Conservation (phyloP, 1,140 invertebrate genomes). For the Vanessa atalanta region DNA sequence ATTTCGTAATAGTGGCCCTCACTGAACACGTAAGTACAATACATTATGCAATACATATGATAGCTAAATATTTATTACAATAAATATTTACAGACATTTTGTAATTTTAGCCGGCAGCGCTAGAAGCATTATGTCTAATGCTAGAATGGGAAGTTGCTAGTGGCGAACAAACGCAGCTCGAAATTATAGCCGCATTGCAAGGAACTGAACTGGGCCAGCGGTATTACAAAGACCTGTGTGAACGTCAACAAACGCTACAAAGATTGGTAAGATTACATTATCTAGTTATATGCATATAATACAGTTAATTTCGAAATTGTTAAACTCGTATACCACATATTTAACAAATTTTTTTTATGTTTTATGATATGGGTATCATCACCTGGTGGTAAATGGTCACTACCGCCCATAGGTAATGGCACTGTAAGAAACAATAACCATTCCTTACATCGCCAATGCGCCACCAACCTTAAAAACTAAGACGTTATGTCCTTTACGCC, state of each 20-base stretch:
- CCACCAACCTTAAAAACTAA: too few species aligned
- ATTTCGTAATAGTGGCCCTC: slow-evolving; percentile 88
- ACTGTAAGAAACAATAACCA: too few species aligned
- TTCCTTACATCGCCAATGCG: too few species aligned
- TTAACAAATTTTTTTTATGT: too few species aligned
- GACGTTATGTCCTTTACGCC: too few species aligned
- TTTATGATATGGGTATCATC: too few species aligned
- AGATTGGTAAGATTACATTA: slow-evolving; percentile 83
- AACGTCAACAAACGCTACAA: slow-evolving; percentile 88
- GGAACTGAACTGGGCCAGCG: slow-evolving; percentile 86
- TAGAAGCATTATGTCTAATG: slow-evolving; percentile 90
- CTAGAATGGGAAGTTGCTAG: slow-evolving; percentile 86
- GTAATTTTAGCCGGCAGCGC: slow-evolving; percentile 78
- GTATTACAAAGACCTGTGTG: slow-evolving; percentile 87
- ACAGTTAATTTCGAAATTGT: too few species aligned
- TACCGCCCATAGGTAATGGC: too few species aligned
- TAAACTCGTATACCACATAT: too few species aligned
- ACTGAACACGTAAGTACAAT: slow-evolving; percentile 83
- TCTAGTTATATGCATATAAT: too few species aligned
- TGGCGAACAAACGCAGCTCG: slow-evolving; percentile 85
- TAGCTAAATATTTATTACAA: neutral
- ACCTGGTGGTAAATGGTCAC: too few species aligned
- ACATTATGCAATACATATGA: too few species aligned
- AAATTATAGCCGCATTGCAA: slow-evolving; percentile 91
- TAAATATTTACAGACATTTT: slow-evolving; percentile 16